These are phyloP conservation scores for Goniozus legneri DNA, from an alignment of 1,140 invertebrate genomes.

Conservation along the genomic window DNA sequence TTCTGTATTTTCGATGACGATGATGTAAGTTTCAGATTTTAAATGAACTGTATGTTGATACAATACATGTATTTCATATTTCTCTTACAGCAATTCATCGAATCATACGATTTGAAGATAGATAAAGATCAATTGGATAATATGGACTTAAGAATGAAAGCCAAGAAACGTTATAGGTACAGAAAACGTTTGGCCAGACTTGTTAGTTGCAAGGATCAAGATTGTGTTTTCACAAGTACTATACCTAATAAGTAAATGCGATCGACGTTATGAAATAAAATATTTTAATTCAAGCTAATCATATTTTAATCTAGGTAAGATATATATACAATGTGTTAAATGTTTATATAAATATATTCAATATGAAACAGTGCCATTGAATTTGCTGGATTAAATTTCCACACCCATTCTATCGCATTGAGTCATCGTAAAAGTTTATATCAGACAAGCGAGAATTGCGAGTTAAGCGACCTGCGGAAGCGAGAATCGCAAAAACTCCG, in stretches of 20 bases:
- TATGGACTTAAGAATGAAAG: conserved; percentile 54
- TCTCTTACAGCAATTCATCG: conserved; percentile 62
- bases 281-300: no score
- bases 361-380: no score
- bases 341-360: no score
- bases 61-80: conserved; percentile 4
- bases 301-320: no score
- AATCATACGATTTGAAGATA: conserved; percentile 65
- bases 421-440: no score
- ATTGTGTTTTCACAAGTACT: conserved; percentile 26
- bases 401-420: no score
- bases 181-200: conserved; percentile 46
- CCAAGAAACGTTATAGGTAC: conserved; percentile 46
- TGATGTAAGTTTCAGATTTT: conserved; percentile 56
- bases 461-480: no score
- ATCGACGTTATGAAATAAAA: no score
- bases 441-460: no score
- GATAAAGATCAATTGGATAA: conserved; percentile 73
- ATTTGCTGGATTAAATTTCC: no score
- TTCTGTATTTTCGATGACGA: conserved; percentile 74
- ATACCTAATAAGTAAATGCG: not conserved
- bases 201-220: conserved; percentile 39
- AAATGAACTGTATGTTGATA: not conserved
- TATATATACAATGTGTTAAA: no score
- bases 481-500: no score